Base-by-base conservation (phyloP, 2,888 invertebrate species). In the Myopa testacea region DNA sequence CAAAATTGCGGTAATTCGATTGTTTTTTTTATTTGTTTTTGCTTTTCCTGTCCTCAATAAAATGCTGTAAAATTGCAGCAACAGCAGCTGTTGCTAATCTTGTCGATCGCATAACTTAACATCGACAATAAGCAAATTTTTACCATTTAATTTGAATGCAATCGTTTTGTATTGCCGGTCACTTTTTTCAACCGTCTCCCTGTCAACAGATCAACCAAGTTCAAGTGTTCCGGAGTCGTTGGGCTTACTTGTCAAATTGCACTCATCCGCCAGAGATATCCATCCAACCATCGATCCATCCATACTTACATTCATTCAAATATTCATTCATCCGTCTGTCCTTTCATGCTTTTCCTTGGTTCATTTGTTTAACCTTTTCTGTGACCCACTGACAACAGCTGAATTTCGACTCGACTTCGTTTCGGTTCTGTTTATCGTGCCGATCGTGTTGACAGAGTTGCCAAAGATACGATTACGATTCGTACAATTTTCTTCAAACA, bases 401-500 rank as follows among this genome's bases (percentile, higher is more conserved):
- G 71, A n/a, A 45, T 12, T 65, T 34, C 4, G 4, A 10, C 37
- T 34, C 37, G 52, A 45, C 38, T 65, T 34, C 37, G 4, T 38
- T 8, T 34, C 37, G 14, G 12, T 38, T 58, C 58, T 34, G 8
- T 58, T 60, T 60, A 50, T 69, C 72, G 65, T 5, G 37, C n/a
- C 38, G 80, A 81, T 81, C 81, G 80, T 80, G 81, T 81, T 82
- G 82, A 81, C 81, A 81, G 81, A 82, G 79, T 80, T 79, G 37
- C 0, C 37, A 63, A 72, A 77, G 69, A 75, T 77, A 63, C 79
- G 76, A 80, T 79, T 79, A 77, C 79, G 79, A 78, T 80, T 79
- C 77, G 77, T 73, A 76, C 76, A 71, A 67, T 77, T 75, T 71
- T 58, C 65, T 67, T 55, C 37, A 73, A 77, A 76, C 74, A 67